Evolutionary conservation across 2,888 invertebrate genomes (phyloP), one percentile per base, ranked within the genome.

Genomic region (Drosophila bunnanda): DNA sequence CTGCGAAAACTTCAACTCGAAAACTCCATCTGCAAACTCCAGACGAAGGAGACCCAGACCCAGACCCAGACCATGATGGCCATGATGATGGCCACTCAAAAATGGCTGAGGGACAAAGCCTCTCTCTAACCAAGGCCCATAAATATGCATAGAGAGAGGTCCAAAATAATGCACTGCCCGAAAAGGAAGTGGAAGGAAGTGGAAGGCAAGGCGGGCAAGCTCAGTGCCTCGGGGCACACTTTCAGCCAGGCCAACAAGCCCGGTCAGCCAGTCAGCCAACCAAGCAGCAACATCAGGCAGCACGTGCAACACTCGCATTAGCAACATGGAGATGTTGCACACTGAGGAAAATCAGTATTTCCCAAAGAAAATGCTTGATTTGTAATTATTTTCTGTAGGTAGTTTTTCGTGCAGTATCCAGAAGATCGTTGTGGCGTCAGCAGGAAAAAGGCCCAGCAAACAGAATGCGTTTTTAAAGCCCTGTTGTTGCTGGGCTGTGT

Each of bases 401-500:
- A 38, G 8, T 0, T 4, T 13, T 43, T 50, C 20, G 20, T 15
- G 0, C 9, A 50, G 50, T 50, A 32, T 2, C 9, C 0, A 0
- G 71, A 75, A 72, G 62, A 78, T 55, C 66, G 68, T 88, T 86
- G 50, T 50, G 88, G 88, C 88, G 83, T 88, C 85, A 83, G 80
- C 77, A 79, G 54, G 57, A 57, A 67, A 43, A 44, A 32, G 68
- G 48, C 64, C 41, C 65, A 34, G 17, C 7, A 53, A 78, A 77
- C 85, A 87, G 84, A 89, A 88, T 87, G 86, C 89, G 85, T 89
- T 88, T 82, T 85, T 82, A 72, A 87, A 71, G 65, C 75, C 81
- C 48, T 77, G 60, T 66, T 76, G 55, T 53, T 61, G 56, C 30
- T 50, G 62, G 56, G 56, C 28, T 43, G 67, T 68, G 9, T 59